These are phyloP conservation scores for Poeciliopsis presidionis DNA, from an alignment of 2,797 vertebrate genomes.

Conservation along the genomic window DNA sequence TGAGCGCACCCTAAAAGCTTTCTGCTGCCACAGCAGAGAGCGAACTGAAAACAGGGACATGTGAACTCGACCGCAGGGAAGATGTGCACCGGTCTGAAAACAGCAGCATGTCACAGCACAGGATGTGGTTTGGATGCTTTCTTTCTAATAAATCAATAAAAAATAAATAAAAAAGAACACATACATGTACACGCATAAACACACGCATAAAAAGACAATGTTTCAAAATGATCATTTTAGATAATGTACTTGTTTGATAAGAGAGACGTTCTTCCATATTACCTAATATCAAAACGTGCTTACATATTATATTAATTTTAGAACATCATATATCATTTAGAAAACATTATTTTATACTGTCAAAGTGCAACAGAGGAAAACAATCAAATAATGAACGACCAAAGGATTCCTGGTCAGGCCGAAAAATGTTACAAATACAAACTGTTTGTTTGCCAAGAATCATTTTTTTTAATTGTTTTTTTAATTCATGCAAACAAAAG, in stretches of 20 bases:
- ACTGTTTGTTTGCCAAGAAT: constrained; percentile 66
- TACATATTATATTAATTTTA: too few species aligned
- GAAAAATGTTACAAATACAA: constrained; percentile 71
- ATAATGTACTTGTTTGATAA: too few species aligned
- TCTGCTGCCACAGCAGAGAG: constrained; percentile 46
- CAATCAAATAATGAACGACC: constrained; percentile 34
- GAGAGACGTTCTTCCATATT: too few species aligned
- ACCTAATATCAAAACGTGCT: too few species aligned
- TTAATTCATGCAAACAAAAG: constrained; percentile 35
- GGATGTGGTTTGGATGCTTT: constrained; percentile 22
- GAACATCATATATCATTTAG: too few species aligned
- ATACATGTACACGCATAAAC: too few species aligned
- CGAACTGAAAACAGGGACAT: constrained; percentile 37
- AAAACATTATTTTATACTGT: too few species aligned
- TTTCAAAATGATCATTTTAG: too few species aligned
- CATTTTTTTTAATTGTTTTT: constrained; percentile 40
- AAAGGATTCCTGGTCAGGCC: constrained; percentile 62
- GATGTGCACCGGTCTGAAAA: constrained; percentile 55
- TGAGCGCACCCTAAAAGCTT: constrained; percentile 64
- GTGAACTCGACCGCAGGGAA: constrained; percentile 37
- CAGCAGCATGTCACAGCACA: constrained; percentile 13
- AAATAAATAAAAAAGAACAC: too few species aligned
- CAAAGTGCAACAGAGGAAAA: constrained; percentile 13
- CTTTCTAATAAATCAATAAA: too few species aligned
- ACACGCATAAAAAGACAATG: too few species aligned